Evolutionary conservation across 2,888 invertebrate genomes (phyloP).

Genomic region (Epinotia brunnichana): DNA sequence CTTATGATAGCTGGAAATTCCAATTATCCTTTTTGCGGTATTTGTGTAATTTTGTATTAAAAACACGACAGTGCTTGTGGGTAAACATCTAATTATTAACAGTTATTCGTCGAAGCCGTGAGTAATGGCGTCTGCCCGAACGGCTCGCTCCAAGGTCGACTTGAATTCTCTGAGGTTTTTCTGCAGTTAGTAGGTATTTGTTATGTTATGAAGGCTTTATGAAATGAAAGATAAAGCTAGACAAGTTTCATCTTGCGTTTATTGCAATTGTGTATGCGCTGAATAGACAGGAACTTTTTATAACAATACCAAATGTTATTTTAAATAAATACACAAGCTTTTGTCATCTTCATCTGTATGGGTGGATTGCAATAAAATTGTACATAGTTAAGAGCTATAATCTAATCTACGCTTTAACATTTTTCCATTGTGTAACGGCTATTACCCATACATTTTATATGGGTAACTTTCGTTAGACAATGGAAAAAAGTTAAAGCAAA

Average conservation of each 20-base stretch:
- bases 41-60: constrained; percentile 17
- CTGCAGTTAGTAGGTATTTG: neutral
- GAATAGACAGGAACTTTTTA: neutral
- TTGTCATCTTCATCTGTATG: no score
- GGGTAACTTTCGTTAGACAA: no score
- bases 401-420: no score
- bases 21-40: constrained; percentile 26
- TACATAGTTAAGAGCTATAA: no score
- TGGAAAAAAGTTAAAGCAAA: no score
- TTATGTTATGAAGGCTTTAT: neutral
- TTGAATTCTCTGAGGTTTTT: neutral
- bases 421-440: no score
- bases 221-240: neutral
- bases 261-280: neutral
- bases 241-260: neutral
- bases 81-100: constrained; percentile 28
- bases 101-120: constrained; percentile 24
- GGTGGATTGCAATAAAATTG: no score
- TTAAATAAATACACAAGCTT: neutral
- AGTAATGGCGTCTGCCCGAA: constrained; percentile 22
- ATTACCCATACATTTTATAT: no score
- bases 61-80: constrained; percentile 29
- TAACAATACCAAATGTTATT: no score
- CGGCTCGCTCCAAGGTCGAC: constrained; percentile 20
- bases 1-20: neutral